These are phyloP conservation scores for Lagorchestes hirsutus DNA, from an alignment of 2,797 vertebrate species.

Conservation along the genomic window DNA sequence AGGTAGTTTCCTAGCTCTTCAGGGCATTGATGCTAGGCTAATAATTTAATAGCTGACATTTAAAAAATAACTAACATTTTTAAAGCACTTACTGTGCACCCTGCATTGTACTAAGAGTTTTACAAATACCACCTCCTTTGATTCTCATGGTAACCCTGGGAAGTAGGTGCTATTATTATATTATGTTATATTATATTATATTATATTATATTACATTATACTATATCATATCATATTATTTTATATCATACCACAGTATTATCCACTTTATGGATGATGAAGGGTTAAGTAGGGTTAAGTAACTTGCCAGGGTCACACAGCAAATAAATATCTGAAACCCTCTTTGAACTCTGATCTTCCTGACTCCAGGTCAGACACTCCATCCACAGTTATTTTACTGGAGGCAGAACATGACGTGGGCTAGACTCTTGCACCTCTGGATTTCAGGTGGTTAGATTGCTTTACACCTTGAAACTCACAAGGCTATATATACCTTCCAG, in stretches of 20 bases:
- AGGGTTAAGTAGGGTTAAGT: neutral
- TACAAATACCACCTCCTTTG: neutral
- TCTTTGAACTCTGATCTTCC: neutral
- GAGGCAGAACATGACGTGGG: neutral
- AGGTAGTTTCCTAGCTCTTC: neutral
- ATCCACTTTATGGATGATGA: too few relatives aligned
- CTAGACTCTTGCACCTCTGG: neutral
- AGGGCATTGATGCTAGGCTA: neutral
- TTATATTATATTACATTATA: too few relatives aligned
- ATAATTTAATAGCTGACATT: neutral
- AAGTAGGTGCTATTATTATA: neutral
- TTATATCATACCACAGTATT: too few relatives aligned
- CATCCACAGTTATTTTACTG: neutral
- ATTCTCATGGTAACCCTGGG: too few relatives aligned
- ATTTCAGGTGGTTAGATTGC: neutral
- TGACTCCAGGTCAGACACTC: neutral
- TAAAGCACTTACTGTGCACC: neutral
- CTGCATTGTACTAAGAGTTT: neutral
- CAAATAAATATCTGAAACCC: neutral
- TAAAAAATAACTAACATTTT: neutral
- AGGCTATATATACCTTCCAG: neutral
- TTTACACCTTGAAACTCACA: neutral
- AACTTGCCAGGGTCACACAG: neutral
- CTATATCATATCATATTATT: too few relatives aligned
- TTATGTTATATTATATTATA: too few relatives aligned